These are phyloP conservation scores for Ichneumoninae sp. DNA, from an alignment of 2,888 invertebrate genomes.

Conservation along the genomic window DNA sequence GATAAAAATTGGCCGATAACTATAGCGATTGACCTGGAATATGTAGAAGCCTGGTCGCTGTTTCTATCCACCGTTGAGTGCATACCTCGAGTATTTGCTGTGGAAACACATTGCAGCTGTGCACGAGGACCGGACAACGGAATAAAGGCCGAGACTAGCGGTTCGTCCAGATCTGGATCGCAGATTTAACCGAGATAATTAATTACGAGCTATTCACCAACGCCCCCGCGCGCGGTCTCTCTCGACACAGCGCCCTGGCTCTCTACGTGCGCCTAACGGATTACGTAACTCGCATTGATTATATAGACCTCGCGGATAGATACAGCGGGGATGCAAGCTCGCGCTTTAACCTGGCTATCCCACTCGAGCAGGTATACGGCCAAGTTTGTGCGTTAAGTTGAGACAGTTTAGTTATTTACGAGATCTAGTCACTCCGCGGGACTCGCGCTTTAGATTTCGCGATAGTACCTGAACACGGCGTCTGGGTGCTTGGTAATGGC, in stretches of 20 bases:
- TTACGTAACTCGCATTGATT: constrained; percentile 63
- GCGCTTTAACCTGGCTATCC: constrained; percentile 47
- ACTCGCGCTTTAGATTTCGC: constrained; percentile 34
- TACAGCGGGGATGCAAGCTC: constrained; percentile 43
- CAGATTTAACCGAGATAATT: constrained; percentile 75
- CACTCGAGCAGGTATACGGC: constrained; percentile 18
- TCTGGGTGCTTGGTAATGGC: constrained; percentile 33
- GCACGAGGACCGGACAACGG: constrained; percentile 75
- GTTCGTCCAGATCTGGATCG: constrained; percentile 80
- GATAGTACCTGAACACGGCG: constrained; percentile 27
- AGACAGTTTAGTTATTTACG: constrained; percentile 63
- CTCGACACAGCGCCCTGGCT: constrained; percentile 19
- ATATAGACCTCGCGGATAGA: constrained; percentile 12
- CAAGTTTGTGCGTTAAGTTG: constrained; percentile 52
- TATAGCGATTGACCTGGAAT: constrained; percentile 10
- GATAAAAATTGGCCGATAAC: constrained; percentile 14
- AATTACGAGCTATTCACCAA: constrained; percentile 64
- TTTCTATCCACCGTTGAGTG: constrained; percentile 14
- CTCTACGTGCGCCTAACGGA: constrained; percentile 54
- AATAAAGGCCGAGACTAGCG: constrained; percentile 78
- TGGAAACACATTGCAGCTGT: constrained; percentile 28
- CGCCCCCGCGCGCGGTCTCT: constrained; percentile 49
- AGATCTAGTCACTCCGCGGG: constrained; percentile 45
- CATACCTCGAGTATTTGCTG: constrained; percentile 10
- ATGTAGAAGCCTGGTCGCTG: neutral